These are phyloP conservation scores for Tenebrosternarchus preto DNA, from an alignment of 2,113 vertebrate species.

Conservation along the genomic window DNA sequence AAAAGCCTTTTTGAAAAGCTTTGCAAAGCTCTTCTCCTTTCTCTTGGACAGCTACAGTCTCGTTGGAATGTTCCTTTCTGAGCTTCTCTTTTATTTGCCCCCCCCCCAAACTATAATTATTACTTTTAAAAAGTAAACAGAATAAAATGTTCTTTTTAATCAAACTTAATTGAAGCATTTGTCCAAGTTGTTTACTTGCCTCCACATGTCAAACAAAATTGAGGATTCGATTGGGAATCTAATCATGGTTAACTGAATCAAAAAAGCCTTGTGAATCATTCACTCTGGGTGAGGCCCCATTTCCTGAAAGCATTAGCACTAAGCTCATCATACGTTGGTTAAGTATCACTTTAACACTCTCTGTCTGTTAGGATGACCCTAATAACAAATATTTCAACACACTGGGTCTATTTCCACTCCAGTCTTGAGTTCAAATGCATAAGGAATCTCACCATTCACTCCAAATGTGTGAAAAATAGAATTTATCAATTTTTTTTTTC, in stretches of 20 bases:
- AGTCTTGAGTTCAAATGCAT: background rate
- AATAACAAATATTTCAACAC: background rate
- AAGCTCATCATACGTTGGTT: background rate
- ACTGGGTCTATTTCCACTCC: background rate
- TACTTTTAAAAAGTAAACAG: slow-evolving; percentile 43
- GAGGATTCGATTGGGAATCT: background rate
- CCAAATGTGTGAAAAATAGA: background rate
- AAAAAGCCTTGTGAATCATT: background rate
- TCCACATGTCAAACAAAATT: background rate
- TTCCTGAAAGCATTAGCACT: background rate
- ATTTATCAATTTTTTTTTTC: background rate
- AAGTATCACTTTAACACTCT: background rate
- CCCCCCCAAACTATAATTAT: slow-evolving; percentile 30
- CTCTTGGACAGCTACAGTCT: no score
- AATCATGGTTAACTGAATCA: slow-evolving; percentile 2
- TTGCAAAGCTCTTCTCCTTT: no score
- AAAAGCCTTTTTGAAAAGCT: no score
- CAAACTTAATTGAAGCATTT: background rate
- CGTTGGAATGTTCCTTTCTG: background rate
- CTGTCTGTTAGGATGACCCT: background rate
- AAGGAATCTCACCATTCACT: background rate
- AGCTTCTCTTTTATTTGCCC: background rate
- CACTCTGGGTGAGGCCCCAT: background rate
- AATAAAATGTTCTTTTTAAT: slow-evolving; percentile 38
- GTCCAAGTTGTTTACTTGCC: background rate